phyloP scores from a whole-genome alignment of 2,113 vertebrate genomes.

The Myanophis thanlyinensis region DNA sequence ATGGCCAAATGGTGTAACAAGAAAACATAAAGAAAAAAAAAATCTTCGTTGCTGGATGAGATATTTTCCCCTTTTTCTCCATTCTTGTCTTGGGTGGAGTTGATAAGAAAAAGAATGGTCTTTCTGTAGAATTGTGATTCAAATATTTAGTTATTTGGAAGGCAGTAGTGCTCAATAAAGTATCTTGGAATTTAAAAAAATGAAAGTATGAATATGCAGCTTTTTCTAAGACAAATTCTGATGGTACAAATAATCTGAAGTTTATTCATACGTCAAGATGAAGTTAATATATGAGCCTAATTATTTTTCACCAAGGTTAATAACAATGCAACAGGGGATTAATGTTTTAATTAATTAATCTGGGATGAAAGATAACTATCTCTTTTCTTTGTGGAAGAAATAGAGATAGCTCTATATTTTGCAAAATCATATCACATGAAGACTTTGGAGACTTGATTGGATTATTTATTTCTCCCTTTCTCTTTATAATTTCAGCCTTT shows the following conservation, averaged over 20 bases:
- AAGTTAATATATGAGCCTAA: background rate
- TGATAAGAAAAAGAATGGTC: background rate
- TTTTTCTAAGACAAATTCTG: background rate
- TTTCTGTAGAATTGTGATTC: background rate
- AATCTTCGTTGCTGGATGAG: background rate
- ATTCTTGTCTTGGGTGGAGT: background rate
- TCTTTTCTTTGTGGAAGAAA: background rate
- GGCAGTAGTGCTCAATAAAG: background rate
- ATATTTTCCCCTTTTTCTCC: background rate
- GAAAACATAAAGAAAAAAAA: slow-evolving; percentile 26
- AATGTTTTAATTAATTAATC: background rate
- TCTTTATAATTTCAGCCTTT: background rate
- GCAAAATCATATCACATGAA: background rate
- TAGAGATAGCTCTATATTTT: background rate
- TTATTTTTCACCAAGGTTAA: background rate
- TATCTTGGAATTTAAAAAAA: background rate
- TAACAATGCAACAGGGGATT: background rate
- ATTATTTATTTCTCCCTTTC: background rate
- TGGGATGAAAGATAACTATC: background rate
- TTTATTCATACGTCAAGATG: background rate
- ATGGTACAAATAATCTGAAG: background rate
- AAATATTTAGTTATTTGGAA: background rate
- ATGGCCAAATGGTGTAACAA: slow-evolving; percentile 75
- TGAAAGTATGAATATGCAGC: background rate
- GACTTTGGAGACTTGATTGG: background rate